Evolutionary conservation across 2,888 invertebrate genomes (phyloP).

Genomic region (Creontiades dilutus): DNA sequence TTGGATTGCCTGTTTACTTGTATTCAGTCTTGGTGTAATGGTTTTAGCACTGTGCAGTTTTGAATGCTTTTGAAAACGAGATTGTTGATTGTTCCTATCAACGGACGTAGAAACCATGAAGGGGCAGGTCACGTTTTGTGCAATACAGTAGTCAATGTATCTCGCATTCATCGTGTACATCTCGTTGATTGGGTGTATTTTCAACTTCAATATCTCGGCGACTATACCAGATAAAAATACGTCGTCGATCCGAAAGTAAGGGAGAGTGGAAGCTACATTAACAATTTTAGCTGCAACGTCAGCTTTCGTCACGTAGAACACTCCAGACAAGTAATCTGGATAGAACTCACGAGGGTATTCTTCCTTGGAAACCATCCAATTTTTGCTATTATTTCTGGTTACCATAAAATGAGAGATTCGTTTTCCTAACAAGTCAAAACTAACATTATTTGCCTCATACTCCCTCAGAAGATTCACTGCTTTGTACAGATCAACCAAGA

Average conservation of each 20-base stretch:
- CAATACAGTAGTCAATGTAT: conserved; percentile 86
- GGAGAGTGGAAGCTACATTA: conserved; percentile 80
- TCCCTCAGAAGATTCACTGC: conserved; percentile 79
- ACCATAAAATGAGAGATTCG: conserved; percentile 84
- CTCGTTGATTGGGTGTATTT: too few species aligned
- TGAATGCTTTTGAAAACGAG: conserved; percentile 83
- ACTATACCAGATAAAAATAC: conserved; percentile 91
- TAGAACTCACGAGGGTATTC: conserved; percentile 84
- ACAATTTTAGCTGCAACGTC: conserved; percentile 82
- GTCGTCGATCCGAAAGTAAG: conserved; percentile 96
- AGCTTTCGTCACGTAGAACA: conserved; percentile 89
- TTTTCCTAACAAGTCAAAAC: conserved; percentile 83
- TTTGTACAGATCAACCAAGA: conserved; percentile 85
- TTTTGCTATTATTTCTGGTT: conserved; percentile 84
- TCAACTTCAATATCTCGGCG: too few species aligned
- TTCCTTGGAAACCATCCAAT: conserved; percentile 87
- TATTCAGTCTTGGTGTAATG: too few species aligned
- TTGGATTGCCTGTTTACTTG: too few species aligned
- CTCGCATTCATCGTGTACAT: too few species aligned
- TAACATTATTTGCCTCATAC: conserved; percentile 63
- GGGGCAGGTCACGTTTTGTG: conserved; percentile 83
- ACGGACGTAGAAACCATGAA: conserved; percentile 88
- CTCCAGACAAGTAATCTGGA: conserved; percentile 89
- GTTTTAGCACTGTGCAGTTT: too few species aligned
- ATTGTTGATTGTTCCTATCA: conserved; percentile 84